A percentile compares a stretch with the other conserved stretches of the same genome.
Evolutionary conservation across 2,797 vertebrate genomes (phyloP).

Genomic region (Eulemur rubriventer): DNA sequence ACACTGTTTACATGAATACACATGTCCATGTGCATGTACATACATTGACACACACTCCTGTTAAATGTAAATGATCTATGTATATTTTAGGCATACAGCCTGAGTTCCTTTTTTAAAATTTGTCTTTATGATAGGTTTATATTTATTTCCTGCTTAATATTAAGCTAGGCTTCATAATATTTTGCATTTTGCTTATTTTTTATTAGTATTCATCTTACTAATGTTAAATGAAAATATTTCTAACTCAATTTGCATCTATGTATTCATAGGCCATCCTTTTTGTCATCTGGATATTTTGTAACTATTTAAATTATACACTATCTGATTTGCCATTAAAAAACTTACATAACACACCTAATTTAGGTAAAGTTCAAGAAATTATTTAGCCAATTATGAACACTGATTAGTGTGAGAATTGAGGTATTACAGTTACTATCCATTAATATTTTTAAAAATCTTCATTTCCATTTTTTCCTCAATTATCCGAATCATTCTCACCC

Average conservation of each 20-base stretch:
- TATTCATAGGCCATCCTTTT: neutral
- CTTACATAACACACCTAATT: neutral
- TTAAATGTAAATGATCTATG: neutral
- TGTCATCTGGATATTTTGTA: neutral
- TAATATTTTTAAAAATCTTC: neutral
- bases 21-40: neutral
- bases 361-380: neutral
- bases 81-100: neutral
- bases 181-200: neutral
- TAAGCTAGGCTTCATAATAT: neutral
- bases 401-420: neutral
- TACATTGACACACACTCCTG: neutral
- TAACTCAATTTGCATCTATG: slow-evolving; percentile 3
- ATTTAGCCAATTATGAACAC: neutral
- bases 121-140: neutral
- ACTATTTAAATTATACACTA: neutral
- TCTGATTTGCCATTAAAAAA: slow-evolving; percentile 25
- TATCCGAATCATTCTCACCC: neutral
- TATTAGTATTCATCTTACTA: slow-evolving; percentile 15
- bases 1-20: neutral
- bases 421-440: neutral
- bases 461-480: neutral
- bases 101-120: neutral
- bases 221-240: slow-evolving; percentile 1
- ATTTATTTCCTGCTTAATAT: neutral